These are phyloP conservation scores for Prunella himalayana DNA, from an alignment of 2,113 vertebrate genomes.

Conservation along the genomic window DNA sequence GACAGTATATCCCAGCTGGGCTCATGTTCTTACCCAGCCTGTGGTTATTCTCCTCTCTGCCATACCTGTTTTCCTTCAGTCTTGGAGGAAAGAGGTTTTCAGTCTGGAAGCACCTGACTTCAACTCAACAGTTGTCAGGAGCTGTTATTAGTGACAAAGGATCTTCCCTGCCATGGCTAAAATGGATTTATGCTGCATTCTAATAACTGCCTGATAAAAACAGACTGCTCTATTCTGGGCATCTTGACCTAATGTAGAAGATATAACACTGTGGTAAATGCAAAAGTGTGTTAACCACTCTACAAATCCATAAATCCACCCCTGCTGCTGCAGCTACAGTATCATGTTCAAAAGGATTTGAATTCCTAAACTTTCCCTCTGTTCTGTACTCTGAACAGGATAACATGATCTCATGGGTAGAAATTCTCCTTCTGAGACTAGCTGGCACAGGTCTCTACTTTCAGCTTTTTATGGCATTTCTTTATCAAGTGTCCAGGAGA, in stretches of 20 bases:
- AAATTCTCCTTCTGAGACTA: constrained; percentile 58
- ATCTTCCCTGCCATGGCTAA: not conserved
- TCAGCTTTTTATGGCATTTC: constrained; percentile 52
- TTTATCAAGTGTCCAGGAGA: constrained; percentile 41
- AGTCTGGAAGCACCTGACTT: not conserved
- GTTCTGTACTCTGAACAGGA: constrained; percentile 45
- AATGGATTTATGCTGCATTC: not conserved
- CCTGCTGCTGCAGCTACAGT: constrained; percentile 25
- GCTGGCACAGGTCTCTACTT: constrained; percentile 43
- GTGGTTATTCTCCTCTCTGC: not conserved
- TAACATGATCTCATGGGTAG: constrained; percentile 53
- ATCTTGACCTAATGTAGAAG: not conserved
- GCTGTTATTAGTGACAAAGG: not conserved
- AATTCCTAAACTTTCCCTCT: constrained; percentile 51
- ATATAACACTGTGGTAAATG: not conserved
- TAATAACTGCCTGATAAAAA: not conserved
- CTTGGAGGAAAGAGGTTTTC: not conserved
- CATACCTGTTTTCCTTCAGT: not conserved
- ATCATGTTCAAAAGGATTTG: constrained; percentile 53
- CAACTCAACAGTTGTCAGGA: not conserved
- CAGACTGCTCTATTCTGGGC: not conserved
- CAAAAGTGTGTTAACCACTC: not conserved
- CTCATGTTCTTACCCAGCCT: not conserved
- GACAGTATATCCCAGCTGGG: not conserved
- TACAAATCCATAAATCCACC: constrained; percentile 45